Evolutionary conservation across 1,140 invertebrate species (phyloP), one percentile per base, ranked within the genome.

Genomic region (Reticulitermes speratus): DNA sequence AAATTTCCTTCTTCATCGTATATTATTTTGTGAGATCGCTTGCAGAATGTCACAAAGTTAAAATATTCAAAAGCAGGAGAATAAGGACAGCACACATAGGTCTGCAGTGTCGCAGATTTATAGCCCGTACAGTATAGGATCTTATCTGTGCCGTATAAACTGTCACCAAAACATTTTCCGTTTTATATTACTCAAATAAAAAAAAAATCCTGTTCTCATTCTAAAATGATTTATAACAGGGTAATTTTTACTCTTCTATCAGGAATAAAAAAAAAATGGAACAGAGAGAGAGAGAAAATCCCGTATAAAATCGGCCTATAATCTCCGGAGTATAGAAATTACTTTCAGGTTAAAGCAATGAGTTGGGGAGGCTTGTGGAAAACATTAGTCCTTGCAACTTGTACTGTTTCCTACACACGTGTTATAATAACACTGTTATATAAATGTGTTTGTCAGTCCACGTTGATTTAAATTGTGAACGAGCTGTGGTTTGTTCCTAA

Each of bases 131-230:
- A 75, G 65, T 75, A 75, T 30, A n/a, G 65, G 65, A 38, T 75
- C 65, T 75, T 75, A 75, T 75, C 65, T 75, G 25, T 75, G 65
- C n/a, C 65, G 25, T 30, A 75, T 75, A 30, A 75, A 75, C 25
- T 75, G 65, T 75, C 65, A 75, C 25, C 65, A 25, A 75, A 75
- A 75, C n/a, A 25, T 75, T 75, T 75, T 75, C 65, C 65, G 65
- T 75, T n/a, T 75, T 75, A 75, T 75, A 75, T 75, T 75, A 75
- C 65, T 25, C 65, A 75, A 75, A 75, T 75, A 75, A 75, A 75
- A 55, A 38, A 38, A 55, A 75, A 75, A n/a, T 65, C 21, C 9
- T 65, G 59, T n/a, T 25, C 25, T 6, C 7, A 30, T 30, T 75
- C 25, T 25, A 30, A 75, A n/a, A 75, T 75, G 65, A 75, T 75